Evolutionary conservation across 2,888 invertebrate species (phyloP), one percentile per base, ranked within the genome.

Genomic region (Eulithis testata): DNA sequence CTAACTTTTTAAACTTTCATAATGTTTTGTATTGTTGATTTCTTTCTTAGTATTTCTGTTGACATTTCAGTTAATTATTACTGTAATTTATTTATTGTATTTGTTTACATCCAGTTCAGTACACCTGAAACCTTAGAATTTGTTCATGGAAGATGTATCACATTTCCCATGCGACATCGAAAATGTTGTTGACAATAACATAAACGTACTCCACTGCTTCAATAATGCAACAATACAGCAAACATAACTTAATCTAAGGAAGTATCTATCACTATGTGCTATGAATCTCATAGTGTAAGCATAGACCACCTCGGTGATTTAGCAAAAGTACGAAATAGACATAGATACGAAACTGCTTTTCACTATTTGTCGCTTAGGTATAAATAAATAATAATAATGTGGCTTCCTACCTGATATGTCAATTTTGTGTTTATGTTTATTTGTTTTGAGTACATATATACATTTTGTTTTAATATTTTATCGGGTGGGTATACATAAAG

Each of bases 91-190:
- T 40, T 43, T 51, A 27, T 11, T 7, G 9, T 12, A 50, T 36
- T 60, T 60, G 63, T 63, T 63, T 63, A 66, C 66, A 27, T 11
- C 45, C 47, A 66, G 65, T 54, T 66, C 62, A 60, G 52, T 66
- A 54, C 45, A 66, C 66, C 47, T 56, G 27, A 59, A 63, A 55
- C 51, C 62, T 66, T 55, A 59, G 45, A 59, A 51, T 4, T 14
- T 51, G 60, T 66, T 36, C 53, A 55, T 49, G 37, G 44, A 66
- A 58, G 4, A 14, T 60, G 60, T 56, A 43, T 66, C 66, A 43
- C 44, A 63, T 66, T 66, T 63, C 59, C 47, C 47, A 52, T 55
- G 40, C 51, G 62, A 55, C 59, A 66, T 63, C 63, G 54, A 51
- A 66, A 66, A 63, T 37, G 21, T 57, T 49, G 43, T 50, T 51